Evolutionary conservation across 2,888 invertebrate species (phyloP).

Genomic region (Drosophila monieri): DNA sequence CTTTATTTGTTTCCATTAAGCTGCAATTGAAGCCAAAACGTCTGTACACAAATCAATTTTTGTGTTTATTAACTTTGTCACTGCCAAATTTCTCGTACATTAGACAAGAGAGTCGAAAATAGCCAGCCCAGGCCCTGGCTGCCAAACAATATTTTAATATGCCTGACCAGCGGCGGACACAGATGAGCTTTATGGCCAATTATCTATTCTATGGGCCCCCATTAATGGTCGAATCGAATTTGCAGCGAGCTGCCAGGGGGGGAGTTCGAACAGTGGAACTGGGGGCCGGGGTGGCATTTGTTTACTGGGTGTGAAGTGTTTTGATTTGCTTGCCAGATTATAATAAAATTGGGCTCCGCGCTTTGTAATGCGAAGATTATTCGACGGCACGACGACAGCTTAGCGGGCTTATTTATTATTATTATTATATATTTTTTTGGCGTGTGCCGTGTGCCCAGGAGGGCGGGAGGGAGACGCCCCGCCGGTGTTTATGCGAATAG

Average conservation of each 20-base stretch:
- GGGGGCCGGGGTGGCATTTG: slow-evolving; percentile 18
- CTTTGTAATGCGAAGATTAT: slow-evolving; percentile 58
- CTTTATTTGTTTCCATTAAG: slow-evolving; percentile 75
- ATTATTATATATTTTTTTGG: slow-evolving; percentile 15
- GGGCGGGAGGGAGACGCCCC: too few relatives aligned
- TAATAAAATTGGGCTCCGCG: slow-evolving; percentile 47
- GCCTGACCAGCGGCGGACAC: slow-evolving; percentile 58
- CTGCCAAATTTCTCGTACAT: slow-evolving; percentile 53
- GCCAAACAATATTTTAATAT: slow-evolving; percentile 64
- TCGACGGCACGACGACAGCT: slow-evolving; percentile 43
- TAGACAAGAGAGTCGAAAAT: slow-evolving; percentile 59
- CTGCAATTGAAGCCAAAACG: slow-evolving; percentile 65
- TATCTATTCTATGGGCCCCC: slow-evolving; percentile 70
- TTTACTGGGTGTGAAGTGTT: slow-evolving; percentile 48
- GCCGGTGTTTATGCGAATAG: slow-evolving; percentile 19
- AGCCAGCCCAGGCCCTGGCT: slow-evolving; percentile 40
- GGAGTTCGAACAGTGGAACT: slow-evolving; percentile 4
- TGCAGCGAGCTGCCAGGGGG: slow-evolving; percentile 31
- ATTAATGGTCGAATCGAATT: slow-evolving; percentile 67
- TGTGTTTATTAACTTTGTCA: slow-evolving; percentile 58
- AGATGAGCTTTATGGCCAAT: slow-evolving; percentile 76
- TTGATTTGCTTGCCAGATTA: slow-evolving; percentile 50
- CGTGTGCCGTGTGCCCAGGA: slow-evolving; percentile 18
- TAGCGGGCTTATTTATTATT: slow-evolving; percentile 10
- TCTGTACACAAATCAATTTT: slow-evolving; percentile 62